phyloP scores from a whole-genome alignment of 2,888 invertebrate genomes.

The Acleris literana region DNA sequence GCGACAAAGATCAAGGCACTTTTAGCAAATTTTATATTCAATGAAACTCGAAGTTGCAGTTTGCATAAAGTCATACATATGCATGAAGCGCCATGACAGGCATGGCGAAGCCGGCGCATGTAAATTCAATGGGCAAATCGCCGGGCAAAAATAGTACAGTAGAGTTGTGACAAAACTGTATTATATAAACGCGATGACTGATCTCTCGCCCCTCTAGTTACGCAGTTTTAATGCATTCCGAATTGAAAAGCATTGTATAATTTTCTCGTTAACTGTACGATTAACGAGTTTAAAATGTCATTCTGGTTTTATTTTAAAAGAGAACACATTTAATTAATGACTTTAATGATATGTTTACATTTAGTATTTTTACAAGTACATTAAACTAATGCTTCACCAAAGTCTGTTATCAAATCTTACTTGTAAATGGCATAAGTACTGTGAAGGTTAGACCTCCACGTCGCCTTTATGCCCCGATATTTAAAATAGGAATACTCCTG shows the following conservation, averaged over 20 bases:
- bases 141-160: conserved; percentile 66
- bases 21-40: conserved; percentile 66
- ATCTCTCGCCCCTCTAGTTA: conserved; percentile 19
- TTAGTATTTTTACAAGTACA: no score
- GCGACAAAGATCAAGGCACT: conserved; percentile 31
- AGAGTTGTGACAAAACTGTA: conserved; percentile 62
- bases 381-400: no score
- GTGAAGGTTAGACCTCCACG: no score
- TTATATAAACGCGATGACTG: conserved; percentile 46
- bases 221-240: conserved; percentile 21
- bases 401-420: no score
- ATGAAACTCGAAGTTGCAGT: conserved; percentile 69
- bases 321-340: conserved; percentile 3
- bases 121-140: conserved; percentile 69
- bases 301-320: conserved; percentile 16
- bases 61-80: conserved; percentile 77
- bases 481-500: no score
- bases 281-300: conserved; percentile 24
- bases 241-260: conserved; percentile 31
- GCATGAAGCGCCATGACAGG: conserved; percentile 66
- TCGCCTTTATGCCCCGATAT: no score
- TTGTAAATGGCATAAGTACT: no score
- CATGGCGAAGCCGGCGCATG: conserved; percentile 63
- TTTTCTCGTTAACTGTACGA: conserved; percentile 22
- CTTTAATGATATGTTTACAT: background rate